A percentile compares a stretch with the other conserved stretches of the same genome.
phyloP scores from a whole-genome alignment of 1,140 invertebrate genomes.

The Drosophila teissieri region DNA sequence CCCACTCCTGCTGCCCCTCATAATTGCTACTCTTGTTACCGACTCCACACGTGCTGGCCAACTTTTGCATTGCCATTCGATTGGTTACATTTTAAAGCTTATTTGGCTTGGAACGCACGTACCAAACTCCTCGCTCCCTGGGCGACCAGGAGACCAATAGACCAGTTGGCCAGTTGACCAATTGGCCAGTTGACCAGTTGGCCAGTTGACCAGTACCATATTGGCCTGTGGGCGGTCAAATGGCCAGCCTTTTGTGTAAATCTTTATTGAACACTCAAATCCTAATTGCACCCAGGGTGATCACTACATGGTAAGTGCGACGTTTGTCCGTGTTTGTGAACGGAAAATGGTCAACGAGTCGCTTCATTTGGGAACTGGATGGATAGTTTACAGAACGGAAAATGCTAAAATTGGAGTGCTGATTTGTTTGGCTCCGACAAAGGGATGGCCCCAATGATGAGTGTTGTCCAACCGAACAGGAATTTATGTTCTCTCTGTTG shows the following conservation, averaged over 20 bases:
- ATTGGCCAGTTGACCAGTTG: too few species aligned
- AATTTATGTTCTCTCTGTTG: neutral
- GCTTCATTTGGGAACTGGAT: conserved; percentile 26
- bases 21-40: conserved; percentile 35
- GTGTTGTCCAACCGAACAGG: conserved; percentile 10
- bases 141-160: neutral
- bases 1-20: conserved; percentile 20
- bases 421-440: conserved; percentile 60
- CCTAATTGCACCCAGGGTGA: conserved; percentile 74
- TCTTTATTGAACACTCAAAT: conserved; percentile 80
- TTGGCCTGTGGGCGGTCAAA: conserved; percentile 12
- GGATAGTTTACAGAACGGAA: conserved; percentile 19
- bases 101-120: conserved; percentile 48
- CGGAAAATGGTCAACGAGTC: conserved; percentile 54
- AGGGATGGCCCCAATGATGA: conserved; percentile 35
- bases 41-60: conserved; percentile 51
- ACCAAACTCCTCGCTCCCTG: conserved; percentile 8
- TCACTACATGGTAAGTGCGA: conserved; percentile 44
- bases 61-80: conserved; percentile 50
- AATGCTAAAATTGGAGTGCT: conserved; percentile 14
- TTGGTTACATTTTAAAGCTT: conserved; percentile 74
- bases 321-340: conserved; percentile 42
- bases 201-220: neutral
- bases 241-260: conserved; percentile 58
- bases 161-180: neutral